Conservation (phyloP, 2,797 vertebrate genomes). For the Peromyscus nudipes region DNA sequence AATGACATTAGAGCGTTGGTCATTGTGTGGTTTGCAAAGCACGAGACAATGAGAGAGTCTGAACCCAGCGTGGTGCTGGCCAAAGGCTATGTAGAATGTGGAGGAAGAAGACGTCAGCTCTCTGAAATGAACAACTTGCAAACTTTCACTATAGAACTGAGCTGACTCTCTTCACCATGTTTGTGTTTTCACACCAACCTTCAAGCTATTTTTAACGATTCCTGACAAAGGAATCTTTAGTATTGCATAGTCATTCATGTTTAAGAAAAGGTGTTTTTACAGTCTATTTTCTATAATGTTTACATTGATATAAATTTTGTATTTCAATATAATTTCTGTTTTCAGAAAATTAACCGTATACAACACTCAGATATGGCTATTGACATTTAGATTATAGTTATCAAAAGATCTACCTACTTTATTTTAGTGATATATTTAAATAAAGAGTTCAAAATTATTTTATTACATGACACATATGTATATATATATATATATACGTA, state of each 20-base stretch:
- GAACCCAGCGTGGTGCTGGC: not conserved
- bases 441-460: constrained; percentile 26
- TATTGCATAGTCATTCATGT: constrained; percentile 12
- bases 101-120: not conserved
- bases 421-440: not conserved
- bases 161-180: not conserved
- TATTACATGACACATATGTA: not conserved
- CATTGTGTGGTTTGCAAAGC: not conserved
- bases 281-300: constrained; percentile 7
- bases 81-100: not conserved
- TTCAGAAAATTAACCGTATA: constrained; percentile 24
- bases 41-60: not conserved
- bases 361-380: not conserved
- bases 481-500: not conserved
- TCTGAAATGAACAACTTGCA: constrained; percentile 5
- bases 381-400: constrained; percentile 28
- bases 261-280: not conserved
- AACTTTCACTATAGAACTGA: not conserved
- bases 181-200: not conserved
- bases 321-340: not conserved
- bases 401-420: not conserved
- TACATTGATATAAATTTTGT: not conserved
- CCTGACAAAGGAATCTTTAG: constrained; percentile 1
- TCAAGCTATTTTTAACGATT: constrained; percentile 19
- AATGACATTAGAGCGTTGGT: not conserved